Conservation (phyloP, 2,888 invertebrate genomes). For the Brenthis ino region DNA sequence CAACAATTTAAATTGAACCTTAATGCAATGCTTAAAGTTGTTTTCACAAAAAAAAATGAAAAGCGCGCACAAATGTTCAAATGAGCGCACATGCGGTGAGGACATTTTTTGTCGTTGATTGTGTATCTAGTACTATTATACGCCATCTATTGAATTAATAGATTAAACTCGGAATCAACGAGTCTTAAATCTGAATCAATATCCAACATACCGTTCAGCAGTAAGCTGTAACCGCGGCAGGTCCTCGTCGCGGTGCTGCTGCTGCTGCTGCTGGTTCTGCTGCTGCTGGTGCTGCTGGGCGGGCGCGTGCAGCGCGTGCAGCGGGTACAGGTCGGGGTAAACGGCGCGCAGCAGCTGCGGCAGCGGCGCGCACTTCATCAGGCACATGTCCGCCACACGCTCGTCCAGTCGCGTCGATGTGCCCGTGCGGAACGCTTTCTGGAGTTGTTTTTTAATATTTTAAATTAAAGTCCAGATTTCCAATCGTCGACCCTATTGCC, state of each 20-base stretch:
- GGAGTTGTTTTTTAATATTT: constrained; percentile 28
- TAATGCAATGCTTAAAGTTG: no score
- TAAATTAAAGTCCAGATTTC: no score
- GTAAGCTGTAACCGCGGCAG: constrained; percentile 93
- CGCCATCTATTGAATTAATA: no score
- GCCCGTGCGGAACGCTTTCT: constrained; percentile 95
- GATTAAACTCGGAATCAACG: no score
- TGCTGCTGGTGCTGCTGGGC: constrained; percentile 90
- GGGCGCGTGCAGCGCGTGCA: constrained; percentile 84
- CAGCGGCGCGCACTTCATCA: constrained; percentile 94
- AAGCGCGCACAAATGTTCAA: no score
- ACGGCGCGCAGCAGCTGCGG: constrained; percentile 90
- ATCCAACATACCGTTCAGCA: constrained; percentile 83
- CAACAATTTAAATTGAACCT: no score
- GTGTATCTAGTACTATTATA: no score
- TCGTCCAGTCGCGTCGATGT: constrained; percentile 95
- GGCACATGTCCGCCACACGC: constrained; percentile 95
- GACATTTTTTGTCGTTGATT: no score
- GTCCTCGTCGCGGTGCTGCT: constrained; percentile 67
- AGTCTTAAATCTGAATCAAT: no score
- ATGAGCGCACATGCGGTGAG: no score
- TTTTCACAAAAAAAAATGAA: no score
- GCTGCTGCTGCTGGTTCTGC: constrained; percentile 88
- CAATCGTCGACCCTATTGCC: no score
- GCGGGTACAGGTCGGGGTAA: constrained; percentile 95